Evolutionary conservation across 2,888 invertebrate species (phyloP), one percentile per base, ranked within the genome.

Genomic region (Trachelus iudaicus): DNA sequence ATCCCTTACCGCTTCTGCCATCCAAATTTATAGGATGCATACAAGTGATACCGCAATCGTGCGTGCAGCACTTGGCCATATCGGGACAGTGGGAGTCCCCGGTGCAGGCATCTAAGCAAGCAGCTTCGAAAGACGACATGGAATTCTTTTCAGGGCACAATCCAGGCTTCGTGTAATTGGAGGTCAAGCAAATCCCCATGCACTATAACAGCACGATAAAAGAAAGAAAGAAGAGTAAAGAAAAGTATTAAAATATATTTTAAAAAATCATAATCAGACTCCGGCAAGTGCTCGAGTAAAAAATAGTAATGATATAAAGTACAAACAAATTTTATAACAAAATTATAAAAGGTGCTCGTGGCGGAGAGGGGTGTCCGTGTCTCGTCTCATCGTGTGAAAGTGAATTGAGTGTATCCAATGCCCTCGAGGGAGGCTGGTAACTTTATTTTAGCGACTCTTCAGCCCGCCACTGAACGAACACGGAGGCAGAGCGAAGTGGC

Each of bases 1-100:
- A 15, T n/a, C 31, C 30, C 90, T 92, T 87, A 95, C 95, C 94
- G 92, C 94, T 88, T 89, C 93, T 86, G 83, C 93, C 92, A 83
- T 94, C 88, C 79, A 96, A 91, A 78, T 94, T 94, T 11, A 93
- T 85, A 0, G 96, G 94, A 40, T 94, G 93, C 87, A 94, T 94
- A 89, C 96, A 96, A 34, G 95, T 94, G 33, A 94, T 92, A 0
- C 96, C 96, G 85, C 96, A 96, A 34, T 93, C 92, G 81, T 94
- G 94, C 69, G 92, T 92, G 85, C 96, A 96, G 89, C 96, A 96
- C 82, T 95, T 94, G 79, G 94, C 93, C 1, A 94, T 93, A 81
- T 94, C 95, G 13, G 94, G 93, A 88, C 96, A 96, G 84, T 96
- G 94, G 0, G 94, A 93, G 87, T 96, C 96, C n/a, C 92, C 89